phyloP scores from a whole-genome alignment of 2,888 invertebrate genomes.

The Sussaba pulchella region DNA sequence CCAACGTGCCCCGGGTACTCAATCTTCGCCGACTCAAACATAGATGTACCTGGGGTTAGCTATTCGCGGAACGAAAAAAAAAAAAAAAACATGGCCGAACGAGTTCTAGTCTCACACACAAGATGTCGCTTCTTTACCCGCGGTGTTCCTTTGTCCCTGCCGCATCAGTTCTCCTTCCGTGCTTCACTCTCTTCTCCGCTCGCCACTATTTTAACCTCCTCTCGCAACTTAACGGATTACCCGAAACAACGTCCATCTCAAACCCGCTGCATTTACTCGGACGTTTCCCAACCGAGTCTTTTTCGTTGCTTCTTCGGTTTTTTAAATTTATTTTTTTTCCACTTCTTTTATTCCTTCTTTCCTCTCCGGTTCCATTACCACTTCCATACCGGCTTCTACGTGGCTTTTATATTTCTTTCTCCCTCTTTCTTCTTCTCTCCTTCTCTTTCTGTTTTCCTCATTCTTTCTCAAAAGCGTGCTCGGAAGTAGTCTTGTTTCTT shows the following conservation, averaged over 20 bases:
- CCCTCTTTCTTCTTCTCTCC: neutral
- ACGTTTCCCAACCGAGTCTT: slow-evolving; percentile 32
- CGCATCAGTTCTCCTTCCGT: too few relatives aligned
- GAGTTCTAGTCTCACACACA: slow-evolving; percentile 26
- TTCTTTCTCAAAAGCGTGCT: slow-evolving; percentile 3
- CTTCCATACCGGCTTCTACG: slow-evolving; percentile 27
- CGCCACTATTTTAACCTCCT: slow-evolving; percentile 52
- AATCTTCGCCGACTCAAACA: slow-evolving; percentile 50
- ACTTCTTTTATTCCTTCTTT: slow-evolving; percentile 16
- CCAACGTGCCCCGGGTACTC: slow-evolving; percentile 53
- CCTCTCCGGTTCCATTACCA: slow-evolving; percentile 42
- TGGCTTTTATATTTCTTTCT: neutral
- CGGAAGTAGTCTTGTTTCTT: neutral
- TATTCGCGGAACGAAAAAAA: slow-evolving; percentile 13
- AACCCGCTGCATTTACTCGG: slow-evolving; percentile 41
- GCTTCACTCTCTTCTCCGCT: slow-evolving; percentile 37
- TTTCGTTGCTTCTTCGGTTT: slow-evolving; percentile 3
- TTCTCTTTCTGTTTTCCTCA: neutral
- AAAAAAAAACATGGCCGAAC: slow-evolving; percentile 32
- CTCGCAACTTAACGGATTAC: slow-evolving; percentile 57
- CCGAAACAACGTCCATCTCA: slow-evolving; percentile 25
- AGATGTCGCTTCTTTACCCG: slow-evolving; percentile 55
- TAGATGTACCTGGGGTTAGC: slow-evolving; percentile 16
- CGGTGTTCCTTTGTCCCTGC: slow-evolving; percentile 36
- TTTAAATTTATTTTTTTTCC: too few relatives aligned